Evolutionary conservation across 2,888 invertebrate genomes (phyloP).

Genomic region (Drosophila stalkeri): DNA sequence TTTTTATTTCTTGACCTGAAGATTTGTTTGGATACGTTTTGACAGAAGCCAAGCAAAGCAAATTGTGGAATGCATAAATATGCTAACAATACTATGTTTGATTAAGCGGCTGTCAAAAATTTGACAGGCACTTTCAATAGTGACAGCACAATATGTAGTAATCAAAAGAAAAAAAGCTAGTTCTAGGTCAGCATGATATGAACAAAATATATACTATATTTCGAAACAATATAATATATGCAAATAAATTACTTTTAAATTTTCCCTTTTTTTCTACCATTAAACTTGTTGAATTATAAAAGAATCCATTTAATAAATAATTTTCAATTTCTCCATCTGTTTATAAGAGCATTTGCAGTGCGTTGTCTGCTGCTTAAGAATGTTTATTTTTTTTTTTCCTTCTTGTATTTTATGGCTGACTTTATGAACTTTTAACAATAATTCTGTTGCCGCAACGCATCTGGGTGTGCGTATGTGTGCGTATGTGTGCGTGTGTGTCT

Average conservation of each 20-base stretch:
- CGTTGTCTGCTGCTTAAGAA: slow-evolving; percentile 15
- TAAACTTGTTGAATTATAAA: not conserved
- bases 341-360: slow-evolving; percentile 26
- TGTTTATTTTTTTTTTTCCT: slow-evolving; percentile 11
- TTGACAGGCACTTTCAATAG: not conserved
- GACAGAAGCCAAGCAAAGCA: not conserved
- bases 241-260: not conserved
- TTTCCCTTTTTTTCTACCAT: not conserved
- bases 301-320: not conserved
- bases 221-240: not conserved
- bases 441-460: slow-evolving; percentile 34
- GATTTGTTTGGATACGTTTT: not conserved
- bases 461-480: slow-evolving; percentile 2
- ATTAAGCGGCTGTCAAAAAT: not conserved
- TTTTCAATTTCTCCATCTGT: not conserved
- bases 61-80: not conserved
- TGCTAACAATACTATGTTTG: not conserved
- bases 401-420: slow-evolving; percentile 24
- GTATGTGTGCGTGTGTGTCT: slow-evolving; percentile 7
- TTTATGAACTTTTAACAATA: slow-evolving; percentile 66
- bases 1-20: not conserved
- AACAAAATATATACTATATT: not conserved
- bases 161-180: not conserved
- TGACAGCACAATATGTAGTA: not conserved
- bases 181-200: not conserved